phyloP scores from a whole-genome alignment of 2,797 vertebrate genomes.

The Neosilurus mollespiculum region DNA sequence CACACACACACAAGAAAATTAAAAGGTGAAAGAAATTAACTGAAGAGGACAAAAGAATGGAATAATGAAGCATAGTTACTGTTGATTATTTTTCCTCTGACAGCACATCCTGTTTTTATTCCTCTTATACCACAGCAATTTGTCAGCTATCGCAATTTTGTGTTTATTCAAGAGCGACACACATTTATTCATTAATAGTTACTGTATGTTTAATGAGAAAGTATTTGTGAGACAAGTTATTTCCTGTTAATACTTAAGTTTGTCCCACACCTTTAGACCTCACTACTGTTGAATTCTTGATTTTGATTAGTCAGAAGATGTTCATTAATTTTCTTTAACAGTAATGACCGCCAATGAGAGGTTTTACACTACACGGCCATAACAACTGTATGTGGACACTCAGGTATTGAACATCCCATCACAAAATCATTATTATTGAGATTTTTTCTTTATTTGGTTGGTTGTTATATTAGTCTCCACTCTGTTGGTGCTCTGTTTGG shows the following conservation, averaged over 20 bases:
- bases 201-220: not conserved
- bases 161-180: not conserved
- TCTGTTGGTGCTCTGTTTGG: not conserved
- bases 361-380: not conserved
- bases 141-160: not conserved
- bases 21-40: conserved; percentile 1
- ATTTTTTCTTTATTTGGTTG: not conserved
- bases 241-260: not conserved
- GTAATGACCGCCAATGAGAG: not conserved
- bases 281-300: not conserved
- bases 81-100: not conserved
- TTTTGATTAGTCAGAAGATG: not conserved
- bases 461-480: not conserved
- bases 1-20: not conserved
- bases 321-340: not conserved
- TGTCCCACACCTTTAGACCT: not conserved
- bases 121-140: not conserved
- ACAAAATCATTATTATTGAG: not conserved
- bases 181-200: not conserved
- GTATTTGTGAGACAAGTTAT: not conserved
- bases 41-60: not conserved
- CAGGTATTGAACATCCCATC: no score
- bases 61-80: not conserved
- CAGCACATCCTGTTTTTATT: not conserved
- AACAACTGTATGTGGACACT: not conserved